These are phyloP conservation scores for Drosophila diplacantha DNA, from an alignment of 2,888 invertebrate species.

Conservation along the genomic window DNA sequence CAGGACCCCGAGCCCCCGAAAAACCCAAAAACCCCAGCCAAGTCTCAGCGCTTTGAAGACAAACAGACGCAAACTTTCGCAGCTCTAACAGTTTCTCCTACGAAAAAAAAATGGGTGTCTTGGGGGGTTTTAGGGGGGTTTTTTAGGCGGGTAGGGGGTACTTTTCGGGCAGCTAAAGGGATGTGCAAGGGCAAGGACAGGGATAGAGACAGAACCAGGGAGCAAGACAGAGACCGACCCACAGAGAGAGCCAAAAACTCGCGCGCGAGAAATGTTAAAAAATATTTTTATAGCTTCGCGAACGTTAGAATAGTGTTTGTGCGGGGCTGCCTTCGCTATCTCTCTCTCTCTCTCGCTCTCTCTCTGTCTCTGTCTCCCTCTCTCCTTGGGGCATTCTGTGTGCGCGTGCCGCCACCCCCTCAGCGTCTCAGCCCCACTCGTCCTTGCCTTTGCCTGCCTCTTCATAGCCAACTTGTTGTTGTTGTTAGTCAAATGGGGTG, in stretches of 20 bases:
- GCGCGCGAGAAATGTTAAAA: constrained; percentile 69
- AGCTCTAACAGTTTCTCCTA: constrained; percentile 67
- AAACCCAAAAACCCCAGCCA: constrained; percentile 11
- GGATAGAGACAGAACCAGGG: constrained; percentile 8
- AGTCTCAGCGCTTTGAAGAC: constrained; percentile 27
- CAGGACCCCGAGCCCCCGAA: neutral
- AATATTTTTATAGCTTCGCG: constrained; percentile 72
- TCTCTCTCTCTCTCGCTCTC: neutral
- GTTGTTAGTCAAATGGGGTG: constrained; percentile 68
- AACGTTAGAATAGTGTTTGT: constrained; percentile 72
- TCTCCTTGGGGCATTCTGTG: neutral
- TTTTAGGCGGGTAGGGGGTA: neutral
- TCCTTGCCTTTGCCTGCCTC: constrained; percentile 12
- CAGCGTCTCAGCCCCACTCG: constrained; percentile 18
- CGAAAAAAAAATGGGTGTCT: constrained; percentile 34
- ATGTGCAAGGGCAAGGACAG: constrained; percentile 30
- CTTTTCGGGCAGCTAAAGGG: neutral
- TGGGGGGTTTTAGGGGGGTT: neutral
- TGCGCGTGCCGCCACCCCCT: constrained; percentile 14
- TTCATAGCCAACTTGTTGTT: constrained; percentile 32
- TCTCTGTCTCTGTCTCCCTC: neutral
- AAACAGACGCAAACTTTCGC: constrained; percentile 67
- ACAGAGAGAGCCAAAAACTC: constrained; percentile 36
- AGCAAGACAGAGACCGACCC: neutral
- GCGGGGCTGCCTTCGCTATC: neutral